These are phyloP conservation scores for Pantelozetes paolii DNA, from an alignment of 2,888 invertebrate species.

Conservation along the genomic window DNA sequence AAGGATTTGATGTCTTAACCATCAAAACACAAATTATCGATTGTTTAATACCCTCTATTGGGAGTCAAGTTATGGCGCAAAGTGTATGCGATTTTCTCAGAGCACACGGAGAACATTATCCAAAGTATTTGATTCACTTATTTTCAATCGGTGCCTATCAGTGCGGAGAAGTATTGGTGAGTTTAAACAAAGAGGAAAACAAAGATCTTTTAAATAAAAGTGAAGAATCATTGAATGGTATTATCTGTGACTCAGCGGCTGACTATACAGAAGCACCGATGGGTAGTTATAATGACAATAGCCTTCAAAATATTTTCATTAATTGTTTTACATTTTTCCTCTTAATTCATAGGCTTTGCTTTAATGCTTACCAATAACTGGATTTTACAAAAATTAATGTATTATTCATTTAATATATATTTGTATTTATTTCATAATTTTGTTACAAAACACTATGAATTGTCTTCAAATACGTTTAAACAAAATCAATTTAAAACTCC, in stretches of 20 bases:
- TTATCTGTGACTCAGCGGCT: slow-evolving; percentile 81
- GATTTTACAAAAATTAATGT: too few species aligned
- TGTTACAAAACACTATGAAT: slow-evolving; percentile 72
- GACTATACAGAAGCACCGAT: slow-evolving; percentile 56
- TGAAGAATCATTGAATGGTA: slow-evolving; percentile 56
- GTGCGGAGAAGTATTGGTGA: slow-evolving; percentile 70
- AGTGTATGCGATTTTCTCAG: slow-evolving; percentile 73
- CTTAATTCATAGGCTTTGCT: too few species aligned
- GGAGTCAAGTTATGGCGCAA: slow-evolving; percentile 69
- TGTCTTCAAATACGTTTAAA: slow-evolving; percentile 71
- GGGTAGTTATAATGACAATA: too few species aligned
- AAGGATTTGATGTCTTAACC: slow-evolving; percentile 78
- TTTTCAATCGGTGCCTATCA: slow-evolving; percentile 86
- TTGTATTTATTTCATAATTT: slow-evolving; percentile 65
- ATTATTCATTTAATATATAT: slow-evolving; percentile 48
- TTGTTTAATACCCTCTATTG: slow-evolving; percentile 77
- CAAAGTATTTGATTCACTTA: slow-evolving; percentile 73
- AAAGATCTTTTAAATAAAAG: neutral
- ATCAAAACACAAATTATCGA: slow-evolving; percentile 77
- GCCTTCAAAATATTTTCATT: too few species aligned
- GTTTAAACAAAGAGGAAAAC: neutral
- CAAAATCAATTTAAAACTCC: slow-evolving; percentile 62
- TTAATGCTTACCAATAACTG: slow-evolving; percentile 50
- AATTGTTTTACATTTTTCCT: too few species aligned
- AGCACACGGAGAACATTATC: slow-evolving; percentile 55